Conservation (phyloP, 2,113 vertebrate species). For the Eurystomus gularis region DNA sequence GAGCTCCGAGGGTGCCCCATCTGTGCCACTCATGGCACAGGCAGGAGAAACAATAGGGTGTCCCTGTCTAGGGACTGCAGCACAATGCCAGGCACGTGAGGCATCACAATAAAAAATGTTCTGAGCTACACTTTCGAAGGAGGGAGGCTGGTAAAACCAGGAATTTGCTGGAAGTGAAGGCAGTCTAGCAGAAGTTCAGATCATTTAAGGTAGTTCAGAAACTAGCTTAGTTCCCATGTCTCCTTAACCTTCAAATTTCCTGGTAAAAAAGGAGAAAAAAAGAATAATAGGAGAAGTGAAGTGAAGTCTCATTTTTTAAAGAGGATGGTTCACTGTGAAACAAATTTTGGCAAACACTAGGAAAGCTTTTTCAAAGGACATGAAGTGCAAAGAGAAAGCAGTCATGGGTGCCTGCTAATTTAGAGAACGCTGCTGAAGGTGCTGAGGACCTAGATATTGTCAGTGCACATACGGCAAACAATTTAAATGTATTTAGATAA, state of each 20-base stretch:
- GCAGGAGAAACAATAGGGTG: fast-evolving
- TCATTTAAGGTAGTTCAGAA: background rate
- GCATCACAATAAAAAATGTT: background rate
- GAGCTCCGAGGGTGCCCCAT: fast-evolving
- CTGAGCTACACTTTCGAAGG: background rate
- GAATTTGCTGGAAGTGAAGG: background rate
- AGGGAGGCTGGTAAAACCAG: background rate
- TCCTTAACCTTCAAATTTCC: background rate
- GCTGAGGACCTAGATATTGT: background rate
- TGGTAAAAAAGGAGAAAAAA: background rate
- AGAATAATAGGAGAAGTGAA: background rate
- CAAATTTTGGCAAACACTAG: background rate
- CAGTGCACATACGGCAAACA: background rate
- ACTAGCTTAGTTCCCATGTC: background rate
- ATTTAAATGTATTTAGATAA: background rate
- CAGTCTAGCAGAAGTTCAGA: background rate
- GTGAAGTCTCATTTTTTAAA: background rate
- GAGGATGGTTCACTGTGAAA: background rate
- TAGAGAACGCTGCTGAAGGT: background rate
- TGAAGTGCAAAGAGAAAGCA: background rate
- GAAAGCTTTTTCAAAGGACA: background rate
- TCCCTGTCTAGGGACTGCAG: background rate
- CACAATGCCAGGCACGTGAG: background rate
- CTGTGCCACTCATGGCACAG: background rate
- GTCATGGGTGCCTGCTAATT: background rate